These are phyloP conservation scores for Alitta virens DNA, from an alignment of 2,888 invertebrate genomes.

Conservation along the genomic window DNA sequence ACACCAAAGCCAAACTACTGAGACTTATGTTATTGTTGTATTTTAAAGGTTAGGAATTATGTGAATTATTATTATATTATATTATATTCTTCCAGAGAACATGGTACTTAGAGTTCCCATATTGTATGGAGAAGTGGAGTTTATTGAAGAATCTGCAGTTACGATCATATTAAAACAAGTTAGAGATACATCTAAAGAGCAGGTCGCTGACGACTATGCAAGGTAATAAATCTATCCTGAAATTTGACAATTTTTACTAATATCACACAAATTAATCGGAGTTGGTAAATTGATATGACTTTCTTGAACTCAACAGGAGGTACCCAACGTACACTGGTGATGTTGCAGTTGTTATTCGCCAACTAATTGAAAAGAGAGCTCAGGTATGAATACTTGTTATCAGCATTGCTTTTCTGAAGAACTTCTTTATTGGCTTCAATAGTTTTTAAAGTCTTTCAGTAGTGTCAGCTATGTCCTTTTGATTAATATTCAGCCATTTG, in stretches of 20 bases:
- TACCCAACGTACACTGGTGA: constrained; percentile 59
- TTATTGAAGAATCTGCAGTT: constrained; percentile 59
- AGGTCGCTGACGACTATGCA: no score
- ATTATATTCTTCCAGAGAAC: constrained; percentile 45
- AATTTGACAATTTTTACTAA: no score
- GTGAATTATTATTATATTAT: background rate
- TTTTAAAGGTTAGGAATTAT: background rate
- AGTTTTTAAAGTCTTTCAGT: no score
- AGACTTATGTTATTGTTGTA: background rate
- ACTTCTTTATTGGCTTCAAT: no score
- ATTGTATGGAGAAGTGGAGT: constrained; percentile 60
- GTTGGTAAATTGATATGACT: background rate
- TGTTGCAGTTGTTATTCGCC: constrained; percentile 55
- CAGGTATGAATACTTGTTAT: constrained; percentile 10
- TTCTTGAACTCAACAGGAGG: constrained; percentile 51
- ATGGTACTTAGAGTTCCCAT: constrained; percentile 60
- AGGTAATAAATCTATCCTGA: no score
- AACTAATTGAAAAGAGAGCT: constrained; percentile 36
- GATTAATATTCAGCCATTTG: no score
- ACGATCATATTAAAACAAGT: constrained; percentile 55
- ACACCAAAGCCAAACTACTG: background rate
- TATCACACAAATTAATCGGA: no score
- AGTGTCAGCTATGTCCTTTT: no score
- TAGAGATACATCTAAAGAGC: constrained; percentile 32
- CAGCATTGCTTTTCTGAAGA: no score